phyloP scores from a whole-genome alignment of 2,888 invertebrate species.

The Tuta absoluta region DNA sequence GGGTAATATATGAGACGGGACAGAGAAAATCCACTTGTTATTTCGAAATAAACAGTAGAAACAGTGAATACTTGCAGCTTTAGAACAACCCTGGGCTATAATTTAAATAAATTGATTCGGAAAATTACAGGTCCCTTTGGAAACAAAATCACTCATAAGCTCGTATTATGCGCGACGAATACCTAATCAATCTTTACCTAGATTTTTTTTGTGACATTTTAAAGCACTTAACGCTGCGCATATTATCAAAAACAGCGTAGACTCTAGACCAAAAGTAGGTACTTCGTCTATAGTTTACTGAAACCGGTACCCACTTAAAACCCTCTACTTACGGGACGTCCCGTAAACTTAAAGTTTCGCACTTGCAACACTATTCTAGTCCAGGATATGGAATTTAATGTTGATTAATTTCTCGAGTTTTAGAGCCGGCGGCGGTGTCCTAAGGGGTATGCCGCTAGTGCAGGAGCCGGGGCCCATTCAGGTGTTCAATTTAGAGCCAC shows the following conservation, averaged over 20 bases:
- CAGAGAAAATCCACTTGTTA: not conserved
- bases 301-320: not conserved
- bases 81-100: no score
- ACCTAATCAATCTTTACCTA: no score
- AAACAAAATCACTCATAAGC: no score
- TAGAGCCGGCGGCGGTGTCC: conserved; percentile 48
- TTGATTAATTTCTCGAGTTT: conserved; percentile 74
- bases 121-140: no score
- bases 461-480: conserved; percentile 51
- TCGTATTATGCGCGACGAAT: no score
- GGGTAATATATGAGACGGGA: not conserved
- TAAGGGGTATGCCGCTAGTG: conserved; percentile 28
- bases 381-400: conserved; percentile 73
- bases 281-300: not conserved
- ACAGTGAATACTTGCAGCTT: no score
- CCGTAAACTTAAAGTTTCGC: conserved; percentile 18
- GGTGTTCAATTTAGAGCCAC: conserved; percentile 67
- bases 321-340: conserved; percentile 15
- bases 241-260: no score
- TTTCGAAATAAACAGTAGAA: no score
- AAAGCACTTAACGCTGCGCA: no score
- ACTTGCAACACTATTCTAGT: conserved; percentile 38
- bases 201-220: no score
- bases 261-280: no score
- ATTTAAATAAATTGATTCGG: no score